A percentile compares a stretch with the other conserved stretches of the same genome.
Conservation (phyloP, 1,140 invertebrate genomes). For the Tetramorium simillimum region DNA sequence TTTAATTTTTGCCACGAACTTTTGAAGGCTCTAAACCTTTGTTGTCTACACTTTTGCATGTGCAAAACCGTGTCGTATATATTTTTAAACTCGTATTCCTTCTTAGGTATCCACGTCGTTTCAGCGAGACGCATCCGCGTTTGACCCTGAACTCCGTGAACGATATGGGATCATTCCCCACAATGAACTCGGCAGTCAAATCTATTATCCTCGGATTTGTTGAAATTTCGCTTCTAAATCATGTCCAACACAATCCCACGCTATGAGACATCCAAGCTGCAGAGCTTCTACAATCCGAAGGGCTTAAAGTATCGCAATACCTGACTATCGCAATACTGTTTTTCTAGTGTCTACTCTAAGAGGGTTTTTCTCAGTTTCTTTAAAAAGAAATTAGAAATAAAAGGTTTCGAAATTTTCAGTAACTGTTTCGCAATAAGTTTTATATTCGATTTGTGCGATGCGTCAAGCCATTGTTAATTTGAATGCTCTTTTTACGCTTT, state of each 20-base stretch:
- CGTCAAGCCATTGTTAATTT: conserved; percentile 47
- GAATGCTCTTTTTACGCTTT: conserved; percentile 56
- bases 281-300: neutral
- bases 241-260: neutral
- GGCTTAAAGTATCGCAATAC: neutral
- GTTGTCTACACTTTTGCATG: neutral
- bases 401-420: neutral
- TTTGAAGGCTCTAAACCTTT: neutral
- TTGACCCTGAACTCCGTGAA: neutral
- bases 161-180: neutral
- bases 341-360: neutral
- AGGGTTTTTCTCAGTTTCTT: neutral
- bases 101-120: neutral
- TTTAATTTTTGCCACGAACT: neutral
- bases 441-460: neutral
- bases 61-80: no score
- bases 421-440: neutral
- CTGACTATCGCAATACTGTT: no score
- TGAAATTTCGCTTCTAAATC: neutral
- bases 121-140: neutral
- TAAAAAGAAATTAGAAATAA: neutral
- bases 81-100: neutral
- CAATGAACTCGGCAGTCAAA: neutral
- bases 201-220: neutral
- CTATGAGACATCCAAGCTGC: neutral